Evolutionary conservation across 2,797 vertebrate genomes (phyloP), one percentile per base, ranked within the genome.

Genomic region (Neopelma chrysocephalum): DNA sequence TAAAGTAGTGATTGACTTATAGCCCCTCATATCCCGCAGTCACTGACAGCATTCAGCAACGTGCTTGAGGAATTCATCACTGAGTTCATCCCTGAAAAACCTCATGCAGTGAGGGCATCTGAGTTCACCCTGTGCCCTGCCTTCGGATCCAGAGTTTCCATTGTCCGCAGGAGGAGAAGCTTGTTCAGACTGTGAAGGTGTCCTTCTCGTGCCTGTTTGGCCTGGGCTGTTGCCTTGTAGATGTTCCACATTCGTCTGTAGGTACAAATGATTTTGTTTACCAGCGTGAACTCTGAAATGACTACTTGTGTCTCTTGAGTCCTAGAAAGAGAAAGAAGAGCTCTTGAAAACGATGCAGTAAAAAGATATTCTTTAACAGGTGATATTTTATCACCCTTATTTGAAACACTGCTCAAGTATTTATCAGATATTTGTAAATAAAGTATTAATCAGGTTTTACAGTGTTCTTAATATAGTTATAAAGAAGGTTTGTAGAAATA

Each of bases 21-120:
- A 90, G 1, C 29, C 16, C 38, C 69, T 95, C 42, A 15, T 12
- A 19, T 56, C 8, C 42, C 10, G 1, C 20, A 25, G 69, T 98
- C 96, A 98, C 91, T 98, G 98, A 81, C 98, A 98, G 84, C 99
- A 99, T 90, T 99, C 99, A 4, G 98, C 96, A 82, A 99, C 98
- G 1, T 99, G 99, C 82, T 98, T 98, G 62, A 99, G 97, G 96
- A 99, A 99, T 94, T 98, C 99, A 16, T 97, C 97, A 1, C 98
- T 85, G 22, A 98, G 98, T 38, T 98, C 97, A 22, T 99, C 99
- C 1, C 96, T 96, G 88, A 99, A 99, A 62, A 95, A 97, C 90
- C 94, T 97, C 75, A 98, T 96, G 93, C 99, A 99, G 1, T 97
- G 98, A 2, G 99, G 99, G 71, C 99, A 99, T 97, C 98, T 98